A percentile compares a stretch with the other conserved stretches of the same genome.
phyloP scores from a whole-genome alignment of 2,888 invertebrate genomes.

The Amphipoea lucens region DNA sequence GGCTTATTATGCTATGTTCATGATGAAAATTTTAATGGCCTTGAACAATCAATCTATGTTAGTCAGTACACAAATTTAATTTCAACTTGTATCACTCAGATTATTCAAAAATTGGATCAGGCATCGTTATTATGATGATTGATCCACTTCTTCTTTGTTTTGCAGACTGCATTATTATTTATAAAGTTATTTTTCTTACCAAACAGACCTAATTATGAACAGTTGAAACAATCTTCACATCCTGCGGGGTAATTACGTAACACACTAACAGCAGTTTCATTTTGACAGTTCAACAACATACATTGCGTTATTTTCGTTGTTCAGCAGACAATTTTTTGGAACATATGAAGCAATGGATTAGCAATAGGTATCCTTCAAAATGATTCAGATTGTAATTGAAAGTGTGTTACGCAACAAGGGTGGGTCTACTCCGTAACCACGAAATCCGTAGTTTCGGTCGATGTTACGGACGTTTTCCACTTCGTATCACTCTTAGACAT shows the following conservation, averaged over 20 bases:
- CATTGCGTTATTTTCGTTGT: no score
- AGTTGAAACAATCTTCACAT: neutral
- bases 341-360: no score
- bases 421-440: no score
- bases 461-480: no score
- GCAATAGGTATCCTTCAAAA: no score
- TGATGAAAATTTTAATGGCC: no score
- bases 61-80: neutral
- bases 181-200: neutral
- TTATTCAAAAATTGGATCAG: neutral
- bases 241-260: neutral
- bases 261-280: neutral
- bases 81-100: neutral
- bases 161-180: neutral
- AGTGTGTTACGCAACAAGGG: no score
- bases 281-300: neutral
- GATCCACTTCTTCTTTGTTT: neutral
- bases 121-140: neutral
- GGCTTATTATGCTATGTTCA: neutral
- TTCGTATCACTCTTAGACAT: no score
- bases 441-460: no score
- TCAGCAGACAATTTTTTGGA: no score
- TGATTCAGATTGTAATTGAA: no score
- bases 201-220: neutral
- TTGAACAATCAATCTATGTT: neutral